These are phyloP conservation scores for Tanytarsus gracilentus DNA, from an alignment of 2,888 invertebrate species.

Conservation along the genomic window DNA sequence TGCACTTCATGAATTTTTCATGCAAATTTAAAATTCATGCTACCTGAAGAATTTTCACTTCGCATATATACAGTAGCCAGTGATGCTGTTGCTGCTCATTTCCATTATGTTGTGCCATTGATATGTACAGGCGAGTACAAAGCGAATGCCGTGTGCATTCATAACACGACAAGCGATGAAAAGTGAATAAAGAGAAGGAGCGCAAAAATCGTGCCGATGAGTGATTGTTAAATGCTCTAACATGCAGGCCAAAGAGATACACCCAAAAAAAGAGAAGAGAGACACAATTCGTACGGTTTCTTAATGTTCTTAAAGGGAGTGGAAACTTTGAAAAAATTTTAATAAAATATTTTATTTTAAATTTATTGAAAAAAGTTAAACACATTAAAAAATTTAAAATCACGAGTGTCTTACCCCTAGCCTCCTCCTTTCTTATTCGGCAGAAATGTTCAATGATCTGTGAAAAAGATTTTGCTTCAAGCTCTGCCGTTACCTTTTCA, in stretches of 20 bases:
- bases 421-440: constrained; percentile 22
- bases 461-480: constrained; percentile 17
- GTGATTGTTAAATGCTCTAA: constrained; percentile 11
- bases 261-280: not conserved
- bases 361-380: too few relatives aligned
- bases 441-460: constrained; percentile 24
- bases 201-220: constrained; percentile 26
- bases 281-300: too few relatives aligned
- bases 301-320: not conserved
- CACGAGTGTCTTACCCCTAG: too few relatives aligned
- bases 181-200: constrained; percentile 3
- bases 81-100: constrained; percentile 3
- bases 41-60: constrained; percentile 20
- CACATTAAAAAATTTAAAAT: too few relatives aligned
- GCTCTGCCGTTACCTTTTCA: not conserved
- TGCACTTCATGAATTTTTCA: constrained; percentile 25
- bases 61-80: not conserved
- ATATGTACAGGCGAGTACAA: not conserved
- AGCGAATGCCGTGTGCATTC: not conserved
- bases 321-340: too few relatives aligned
- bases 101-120: not conserved
- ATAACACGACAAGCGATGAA: constrained; percentile 14
- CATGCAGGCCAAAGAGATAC: constrained; percentile 3
- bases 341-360: too few relatives aligned
- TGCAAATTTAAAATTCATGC: constrained; percentile 22